Conservation (phyloP, 92 coral and sea anemone genomes). For the Palythoa caribaeorum region DNA sequence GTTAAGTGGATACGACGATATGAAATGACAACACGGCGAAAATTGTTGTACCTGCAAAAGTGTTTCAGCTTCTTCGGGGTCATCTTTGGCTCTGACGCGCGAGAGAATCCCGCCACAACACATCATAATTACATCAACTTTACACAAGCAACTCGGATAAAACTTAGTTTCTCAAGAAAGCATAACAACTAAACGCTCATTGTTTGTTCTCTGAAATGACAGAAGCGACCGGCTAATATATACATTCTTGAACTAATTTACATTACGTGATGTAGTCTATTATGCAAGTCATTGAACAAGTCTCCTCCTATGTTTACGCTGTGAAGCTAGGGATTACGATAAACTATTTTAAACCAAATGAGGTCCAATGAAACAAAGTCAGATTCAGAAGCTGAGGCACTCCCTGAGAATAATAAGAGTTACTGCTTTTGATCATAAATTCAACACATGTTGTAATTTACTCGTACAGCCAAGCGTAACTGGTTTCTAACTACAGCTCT, state of each 20-base stretch:
- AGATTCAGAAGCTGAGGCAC: neutral
- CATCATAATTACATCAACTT: neutral
- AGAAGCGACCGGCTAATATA: neutral
- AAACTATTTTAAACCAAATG: neutral
- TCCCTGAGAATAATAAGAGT: neutral
- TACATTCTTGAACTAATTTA: slow-evolving; percentile 4
- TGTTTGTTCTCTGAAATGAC: neutral
- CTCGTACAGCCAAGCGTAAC: no score
- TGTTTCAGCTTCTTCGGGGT: neutral
- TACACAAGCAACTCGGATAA: neutral
- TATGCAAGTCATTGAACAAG: neutral
- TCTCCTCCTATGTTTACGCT: neutral
- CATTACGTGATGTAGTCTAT: neutral
- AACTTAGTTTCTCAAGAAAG: neutral
- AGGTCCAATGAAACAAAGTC: neutral
- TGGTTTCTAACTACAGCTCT: no score
- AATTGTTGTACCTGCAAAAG: neutral
- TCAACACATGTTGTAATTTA: no score
- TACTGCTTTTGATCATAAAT: neutral
- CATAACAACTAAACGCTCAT: neutral
- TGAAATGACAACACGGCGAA: neutral
- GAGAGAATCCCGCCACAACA: neutral
- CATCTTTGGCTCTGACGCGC: neutral
- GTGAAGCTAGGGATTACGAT: neutral
- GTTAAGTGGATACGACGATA: neutral